Evolutionary conservation across 1,140 invertebrate genomes (phyloP), one percentile per base, ranked within the genome.

Genomic region (Limonius californicus): DNA sequence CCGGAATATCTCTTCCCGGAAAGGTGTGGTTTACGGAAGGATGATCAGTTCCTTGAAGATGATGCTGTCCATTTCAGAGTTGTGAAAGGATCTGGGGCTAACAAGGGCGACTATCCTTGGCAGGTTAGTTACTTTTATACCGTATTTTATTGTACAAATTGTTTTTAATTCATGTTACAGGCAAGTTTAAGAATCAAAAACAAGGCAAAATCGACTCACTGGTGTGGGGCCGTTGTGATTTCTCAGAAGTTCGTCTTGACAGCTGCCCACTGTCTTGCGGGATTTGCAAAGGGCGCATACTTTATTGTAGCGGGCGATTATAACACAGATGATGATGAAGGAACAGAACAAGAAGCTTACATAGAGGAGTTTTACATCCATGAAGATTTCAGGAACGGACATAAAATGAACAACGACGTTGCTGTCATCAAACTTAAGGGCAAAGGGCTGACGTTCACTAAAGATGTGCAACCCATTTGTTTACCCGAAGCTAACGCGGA

Each of bases 171-270:
- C 2, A 39, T 12, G 63, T 68, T 54, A n/a, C 30, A 89, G 84
- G 90, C 89, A 8, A 89, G 87, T 43, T 79, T 92, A 53, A 75
- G 87, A 56, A 77, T 86, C 1, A 80, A 83, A 54, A 83, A 81
- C 12, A 78, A 82, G 43, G 80, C 77, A 16, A 79, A 79, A 64
- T 74, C 77, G 59, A 81, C 82, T 1, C 88, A 91, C 74, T 90
- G 85, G 85, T 93, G 90, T 70, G 90, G 90, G 0, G 90, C 87
- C 0, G 85, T 90, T 1, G 80, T 93, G 1, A 78, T 93, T 20
- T 84, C 83, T 9, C 80, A 85, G 21, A 74, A 83, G 39, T 87
- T 89, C 73, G 79, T 92, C 4, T 74, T 93, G 2, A 91, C 89
- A n/a, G 89, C 90, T 0, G 90, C 88, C 0, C 90, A 92, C 74